Conservation (phyloP, 2,888 invertebrate genomes). For the Mayetiola destructor region DNA sequence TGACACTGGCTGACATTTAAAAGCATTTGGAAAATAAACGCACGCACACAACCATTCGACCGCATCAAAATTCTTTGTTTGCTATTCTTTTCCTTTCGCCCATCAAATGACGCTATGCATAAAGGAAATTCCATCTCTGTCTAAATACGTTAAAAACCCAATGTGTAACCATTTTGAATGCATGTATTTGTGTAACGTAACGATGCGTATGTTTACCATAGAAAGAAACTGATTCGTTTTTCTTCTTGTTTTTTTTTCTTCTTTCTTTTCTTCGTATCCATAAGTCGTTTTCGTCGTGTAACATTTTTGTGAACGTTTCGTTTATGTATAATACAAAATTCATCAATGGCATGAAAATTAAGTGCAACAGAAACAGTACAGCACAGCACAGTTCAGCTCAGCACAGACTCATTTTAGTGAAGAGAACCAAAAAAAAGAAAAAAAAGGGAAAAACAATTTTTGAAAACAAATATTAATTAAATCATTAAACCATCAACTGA, state of each 20-base stretch:
- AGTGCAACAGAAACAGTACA: neutral
- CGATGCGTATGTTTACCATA: conserved; percentile 10
- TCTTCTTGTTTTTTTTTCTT: neutral
- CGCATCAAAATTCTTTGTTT: neutral
- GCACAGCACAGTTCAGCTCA: neutral
- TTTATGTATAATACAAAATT: conserved; percentile 1
- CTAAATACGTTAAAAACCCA: conserved; percentile 1
- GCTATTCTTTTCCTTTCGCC: neutral
- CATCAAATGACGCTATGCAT: neutral
- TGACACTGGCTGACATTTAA: neutral
- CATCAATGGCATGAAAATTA: neutral
- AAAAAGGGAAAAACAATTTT: too few species aligned
- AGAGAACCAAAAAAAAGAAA: too few species aligned
- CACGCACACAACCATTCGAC: neutral
- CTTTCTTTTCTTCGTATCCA: neutral
- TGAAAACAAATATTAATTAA: too few species aligned
- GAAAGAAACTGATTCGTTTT: neutral
- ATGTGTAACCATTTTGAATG: neutral
- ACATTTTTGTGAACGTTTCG: neutral
- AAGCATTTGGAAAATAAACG: neutral
- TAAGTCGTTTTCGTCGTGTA: neutral
- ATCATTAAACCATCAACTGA: too few species aligned
- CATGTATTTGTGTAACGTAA: neutral
- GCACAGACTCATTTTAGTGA: neutral
- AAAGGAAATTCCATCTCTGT: neutral